A percentile compares a stretch with the other conserved stretches of the same genome.
phyloP scores from a whole-genome alignment of 2,113 vertebrate genomes.

The Hydrolagus affinis region DNA sequence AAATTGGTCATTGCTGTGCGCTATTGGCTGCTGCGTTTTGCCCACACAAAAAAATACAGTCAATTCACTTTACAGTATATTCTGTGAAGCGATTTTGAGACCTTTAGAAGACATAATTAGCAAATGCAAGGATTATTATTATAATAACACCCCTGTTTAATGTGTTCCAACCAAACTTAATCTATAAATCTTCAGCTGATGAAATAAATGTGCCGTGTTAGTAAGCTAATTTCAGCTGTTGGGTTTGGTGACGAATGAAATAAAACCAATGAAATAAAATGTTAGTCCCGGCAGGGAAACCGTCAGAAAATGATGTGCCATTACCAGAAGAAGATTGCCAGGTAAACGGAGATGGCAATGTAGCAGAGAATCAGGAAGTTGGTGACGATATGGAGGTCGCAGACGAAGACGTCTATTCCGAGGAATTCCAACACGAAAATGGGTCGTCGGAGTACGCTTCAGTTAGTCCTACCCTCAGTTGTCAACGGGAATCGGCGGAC shows the following conservation, averaged over 20 bases:
- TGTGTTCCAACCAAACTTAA: too few relatives aligned
- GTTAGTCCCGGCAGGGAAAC: background rate
- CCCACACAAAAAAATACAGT: too few relatives aligned
- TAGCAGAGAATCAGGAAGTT: background rate
- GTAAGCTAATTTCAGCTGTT: background rate
- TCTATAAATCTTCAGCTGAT: background rate
- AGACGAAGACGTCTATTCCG: slow-evolving; percentile 33
- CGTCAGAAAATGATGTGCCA: background rate
- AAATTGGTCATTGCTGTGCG: too few relatives aligned
- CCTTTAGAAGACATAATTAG: too few relatives aligned
- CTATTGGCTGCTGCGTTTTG: too few relatives aligned
- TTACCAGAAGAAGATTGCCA: background rate
- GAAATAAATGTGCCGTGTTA: background rate
- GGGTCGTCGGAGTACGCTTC: slow-evolving; percentile 37
- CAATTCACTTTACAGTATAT: too few relatives aligned
- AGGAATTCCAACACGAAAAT: slow-evolving; percentile 37
- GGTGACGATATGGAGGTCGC: slow-evolving; percentile 2
- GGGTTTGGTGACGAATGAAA: background rate
- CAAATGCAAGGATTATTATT: too few relatives aligned
- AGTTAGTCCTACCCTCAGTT: slow-evolving; percentile 39
- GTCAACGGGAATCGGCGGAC: slow-evolving; percentile 44
- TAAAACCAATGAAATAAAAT: background rate
- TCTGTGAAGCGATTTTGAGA: too few relatives aligned
- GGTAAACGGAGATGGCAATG: slow-evolving; percentile 24
- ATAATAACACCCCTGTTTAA: too few relatives aligned